Percentiles rank a stretch among this genome's conserved stretches.
These are phyloP conservation scores for Gallinago paraguaiae DNA, from an alignment of 2,113 vertebrate genomes.

Conservation along the genomic window DNA sequence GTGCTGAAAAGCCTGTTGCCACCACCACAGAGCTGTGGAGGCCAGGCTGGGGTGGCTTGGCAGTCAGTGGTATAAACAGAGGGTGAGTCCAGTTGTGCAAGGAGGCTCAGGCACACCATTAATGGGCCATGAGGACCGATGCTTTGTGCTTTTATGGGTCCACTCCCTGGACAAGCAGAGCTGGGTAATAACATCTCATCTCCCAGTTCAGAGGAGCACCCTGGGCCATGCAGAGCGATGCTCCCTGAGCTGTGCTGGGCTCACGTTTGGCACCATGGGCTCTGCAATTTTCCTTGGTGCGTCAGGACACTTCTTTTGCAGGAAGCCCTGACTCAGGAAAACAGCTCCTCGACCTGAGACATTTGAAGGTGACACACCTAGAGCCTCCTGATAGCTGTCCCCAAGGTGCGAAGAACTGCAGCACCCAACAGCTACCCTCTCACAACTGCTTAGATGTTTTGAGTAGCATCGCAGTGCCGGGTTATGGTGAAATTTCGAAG, in stretches of 20 bases:
- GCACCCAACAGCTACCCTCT: not conserved
- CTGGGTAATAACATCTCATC: not conserved
- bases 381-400: not conserved
- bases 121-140: not conserved
- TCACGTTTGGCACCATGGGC: not conserved
- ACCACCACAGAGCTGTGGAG: not conserved
- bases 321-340: not conserved
- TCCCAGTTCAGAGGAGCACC: not conserved
- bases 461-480: not conserved
- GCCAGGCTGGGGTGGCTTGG: not conserved
- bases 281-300: not conserved
- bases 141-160: not conserved
- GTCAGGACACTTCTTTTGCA: not conserved
- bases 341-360: not conserved
- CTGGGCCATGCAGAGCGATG: not conserved
- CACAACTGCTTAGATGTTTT: not conserved
- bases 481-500: not conserved
- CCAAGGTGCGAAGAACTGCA: not conserved
- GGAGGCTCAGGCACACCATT: rapidly evolving
- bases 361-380: not conserved
- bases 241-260: not conserved
- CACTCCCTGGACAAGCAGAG: not conserved
- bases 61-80: not conserved
- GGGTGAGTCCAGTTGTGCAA: not conserved
- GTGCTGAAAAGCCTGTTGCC: not conserved